Base-by-base conservation (phyloP, 2,888 invertebrate genomes). In the Autographa pulchrina region DNA sequence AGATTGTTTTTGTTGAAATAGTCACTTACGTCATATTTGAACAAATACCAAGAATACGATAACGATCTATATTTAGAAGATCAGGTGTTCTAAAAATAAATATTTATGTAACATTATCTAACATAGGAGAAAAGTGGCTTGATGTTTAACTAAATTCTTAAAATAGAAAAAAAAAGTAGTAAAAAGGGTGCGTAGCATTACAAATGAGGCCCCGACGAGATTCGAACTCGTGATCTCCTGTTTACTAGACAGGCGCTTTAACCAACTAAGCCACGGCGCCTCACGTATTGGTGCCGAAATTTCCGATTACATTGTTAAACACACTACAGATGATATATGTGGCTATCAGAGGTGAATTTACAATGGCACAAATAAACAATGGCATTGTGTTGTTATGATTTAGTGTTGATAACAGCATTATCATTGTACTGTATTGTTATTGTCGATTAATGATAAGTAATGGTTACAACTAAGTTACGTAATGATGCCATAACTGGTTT, bases 181-280 rank as follows among this genome's bases (percentile, higher is more conserved):
- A 20, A 20, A n/a, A n/a, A n/a, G n/a, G n/a, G n/a, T n/a, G n/a
- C n/a, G n/a, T n/a, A n/a, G n/a, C n/a, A n/a, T n/a, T n/a, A n/a
- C n/a, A n/a, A n/a, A n/a, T n/a, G n/a, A n/a, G n/a, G 97, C 97
- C 96, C 97, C 96, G 96, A 93, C 96, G 97, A 96, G 97, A 97
- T 96, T 97, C 97, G 97, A 97, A 97, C 97, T 97, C 97, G 94
- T 94, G 97, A 97, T 97, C 97, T 97, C 97, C 97, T 97, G 97
- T 97, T 97, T 97, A 97, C 97, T 97, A 97, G 97, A 97, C 97
- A 96, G 96, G 96, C 96, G 96, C 96, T 97, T 97, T 97, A 97
- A 97, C 97, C 97, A 97, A 97, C 97, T 97, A 97, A 97, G 97
- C 97, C 97, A 97, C 96, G 96, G 96, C 96, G 96, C 96, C 96